Conservation (phyloP, 2,797 vertebrate genomes). For the Gymnodraco acuticeps region DNA sequence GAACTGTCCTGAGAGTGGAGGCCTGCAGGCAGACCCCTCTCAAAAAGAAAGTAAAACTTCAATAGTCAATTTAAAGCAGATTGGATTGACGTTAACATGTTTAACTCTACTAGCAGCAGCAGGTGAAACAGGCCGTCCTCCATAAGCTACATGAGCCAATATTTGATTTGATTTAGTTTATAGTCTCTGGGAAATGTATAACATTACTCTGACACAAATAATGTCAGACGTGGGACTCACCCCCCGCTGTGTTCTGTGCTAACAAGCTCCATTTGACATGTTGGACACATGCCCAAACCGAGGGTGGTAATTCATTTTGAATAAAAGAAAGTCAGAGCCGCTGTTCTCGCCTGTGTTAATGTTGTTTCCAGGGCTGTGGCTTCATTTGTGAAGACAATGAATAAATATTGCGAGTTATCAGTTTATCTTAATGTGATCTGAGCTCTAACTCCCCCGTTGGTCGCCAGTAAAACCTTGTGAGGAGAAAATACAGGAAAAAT, state of each 20-base stretch:
- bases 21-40: no score
- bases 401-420: constrained; percentile 50
- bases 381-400: constrained; percentile 27
- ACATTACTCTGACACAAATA: constrained; percentile 32
- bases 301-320: constrained; percentile 42
- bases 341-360: constrained; percentile 22
- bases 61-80: constrained; percentile 3
- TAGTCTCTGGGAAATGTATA: constrained; percentile 35
- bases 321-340: constrained; percentile 20
- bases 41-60: neutral
- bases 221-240: neutral
- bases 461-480: neutral
- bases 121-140: constrained; percentile 2
- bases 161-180: constrained; percentile 38
- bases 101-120: constrained; percentile 3
- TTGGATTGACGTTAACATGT: neutral
- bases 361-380: constrained; percentile 3
- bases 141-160: constrained; percentile 24
- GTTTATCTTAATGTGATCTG: constrained; percentile 29
- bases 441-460: constrained; percentile 8
- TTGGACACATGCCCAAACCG: constrained; percentile 55
- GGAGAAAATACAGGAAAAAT: neutral
- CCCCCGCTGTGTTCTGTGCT: constrained; percentile 46
- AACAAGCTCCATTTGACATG: constrained; percentile 64
- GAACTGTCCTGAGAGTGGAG: no score